phyloP scores from a whole-genome alignment of 2,113 vertebrate genomes.

The Melanerpes aurifrons region DNA sequence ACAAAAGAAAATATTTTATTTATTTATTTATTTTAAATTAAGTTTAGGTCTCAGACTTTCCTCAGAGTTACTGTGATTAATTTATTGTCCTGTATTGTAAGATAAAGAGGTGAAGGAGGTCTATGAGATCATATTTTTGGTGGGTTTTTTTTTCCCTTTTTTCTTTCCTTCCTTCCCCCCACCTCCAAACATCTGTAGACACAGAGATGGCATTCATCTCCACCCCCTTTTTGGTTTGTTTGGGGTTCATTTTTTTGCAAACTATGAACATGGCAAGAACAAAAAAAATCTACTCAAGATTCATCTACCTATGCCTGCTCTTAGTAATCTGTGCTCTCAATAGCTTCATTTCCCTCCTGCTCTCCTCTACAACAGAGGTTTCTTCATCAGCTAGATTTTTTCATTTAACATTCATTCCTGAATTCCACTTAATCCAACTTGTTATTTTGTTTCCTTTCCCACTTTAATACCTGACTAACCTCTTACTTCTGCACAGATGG shows the following conservation, averaged over 20 bases:
- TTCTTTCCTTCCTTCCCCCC: too few species aligned
- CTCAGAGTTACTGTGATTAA: conserved; percentile 18
- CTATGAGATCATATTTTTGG: background rate
- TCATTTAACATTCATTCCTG: background rate
- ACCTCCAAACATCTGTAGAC: background rate
- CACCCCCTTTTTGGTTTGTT: background rate
- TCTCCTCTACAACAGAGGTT: background rate
- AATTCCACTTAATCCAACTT: background rate
- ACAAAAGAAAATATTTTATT: background rate
- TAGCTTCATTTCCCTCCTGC: background rate
- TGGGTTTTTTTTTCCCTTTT: background rate
- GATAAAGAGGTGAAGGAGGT: background rate
- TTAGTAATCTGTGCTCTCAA: background rate
- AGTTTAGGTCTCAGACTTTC: background rate
- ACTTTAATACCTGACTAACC: background rate
- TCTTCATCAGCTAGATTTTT: background rate
- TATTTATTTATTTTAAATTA: background rate
- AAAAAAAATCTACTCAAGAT: background rate
- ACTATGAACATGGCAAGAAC: background rate
- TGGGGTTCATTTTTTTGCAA: background rate
- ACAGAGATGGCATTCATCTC: background rate
- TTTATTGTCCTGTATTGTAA: conserved; percentile 6
- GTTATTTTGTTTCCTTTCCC: background rate
- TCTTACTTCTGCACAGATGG: background rate
- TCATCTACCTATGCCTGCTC: background rate